phyloP scores from a whole-genome alignment of 53 echinoderm and acorn worm species.

The Patiria pectinifera region DNA sequence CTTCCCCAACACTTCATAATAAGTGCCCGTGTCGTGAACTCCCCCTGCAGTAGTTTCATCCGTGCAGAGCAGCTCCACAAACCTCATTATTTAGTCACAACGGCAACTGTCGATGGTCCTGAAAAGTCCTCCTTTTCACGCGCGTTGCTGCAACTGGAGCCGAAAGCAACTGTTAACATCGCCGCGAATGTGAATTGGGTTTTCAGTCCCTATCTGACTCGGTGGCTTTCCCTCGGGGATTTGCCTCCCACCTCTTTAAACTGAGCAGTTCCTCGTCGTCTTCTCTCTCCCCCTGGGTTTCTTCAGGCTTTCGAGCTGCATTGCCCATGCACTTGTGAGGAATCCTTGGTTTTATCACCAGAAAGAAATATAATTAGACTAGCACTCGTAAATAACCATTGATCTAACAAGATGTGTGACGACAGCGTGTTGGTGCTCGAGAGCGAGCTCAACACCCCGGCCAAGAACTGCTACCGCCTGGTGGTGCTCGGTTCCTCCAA shows the following conservation, averaged over 20 bases:
- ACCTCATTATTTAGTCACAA: neutral
- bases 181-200: too few species aligned
- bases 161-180: neutral
- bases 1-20: neutral
- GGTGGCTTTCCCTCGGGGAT: too few species aligned
- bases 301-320: too few species aligned
- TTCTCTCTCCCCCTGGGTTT: too few species aligned
- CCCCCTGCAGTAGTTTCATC: neutral
- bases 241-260: too few species aligned
- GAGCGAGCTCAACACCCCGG: conserved; percentile 91
- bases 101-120: neutral
- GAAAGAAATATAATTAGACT: too few species aligned
- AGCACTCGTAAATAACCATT: neutral
- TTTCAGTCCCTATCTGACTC: too few species aligned
- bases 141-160: neutral
- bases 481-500: conserved; percentile 93
- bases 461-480: conserved; percentile 95
- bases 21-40: neutral
- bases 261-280: too few species aligned
- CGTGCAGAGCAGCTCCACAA: neutral
- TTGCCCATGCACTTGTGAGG: too few species aligned
- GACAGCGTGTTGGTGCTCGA: conserved; percentile 82
- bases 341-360: too few species aligned
- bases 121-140: neutral
- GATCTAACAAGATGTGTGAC: conserved; percentile 37